phyloP scores from a whole-genome alignment of 2,113 vertebrate genomes.

The Malurus cyaneus region DNA sequence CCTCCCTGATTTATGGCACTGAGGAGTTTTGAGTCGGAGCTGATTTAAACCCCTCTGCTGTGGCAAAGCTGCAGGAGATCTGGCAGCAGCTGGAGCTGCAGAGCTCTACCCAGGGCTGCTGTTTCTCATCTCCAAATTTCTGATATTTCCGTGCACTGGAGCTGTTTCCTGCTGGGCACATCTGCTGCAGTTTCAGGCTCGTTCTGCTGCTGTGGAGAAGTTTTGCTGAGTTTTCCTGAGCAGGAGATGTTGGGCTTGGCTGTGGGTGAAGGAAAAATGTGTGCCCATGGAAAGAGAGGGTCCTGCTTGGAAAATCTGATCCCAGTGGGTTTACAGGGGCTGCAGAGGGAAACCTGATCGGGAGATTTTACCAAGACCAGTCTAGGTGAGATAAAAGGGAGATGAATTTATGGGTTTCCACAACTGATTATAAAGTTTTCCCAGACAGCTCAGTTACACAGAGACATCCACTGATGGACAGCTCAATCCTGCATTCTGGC shows the following conservation, averaged over 20 bases:
- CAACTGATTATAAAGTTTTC: background rate
- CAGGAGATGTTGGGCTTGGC: background rate
- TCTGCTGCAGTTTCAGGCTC: constrained; percentile 8
- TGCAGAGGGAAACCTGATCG: background rate
- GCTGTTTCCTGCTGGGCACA: background rate
- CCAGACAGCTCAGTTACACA: background rate
- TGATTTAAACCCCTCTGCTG: background rate
- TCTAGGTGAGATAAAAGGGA: background rate
- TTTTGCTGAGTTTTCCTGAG: background rate
- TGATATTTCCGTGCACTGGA: background rate
- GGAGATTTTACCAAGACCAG: background rate
- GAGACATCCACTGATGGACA: background rate
- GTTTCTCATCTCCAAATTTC: background rate
- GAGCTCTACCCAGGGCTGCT: background rate
- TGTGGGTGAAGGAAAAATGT: background rate
- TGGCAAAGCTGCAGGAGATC: background rate
- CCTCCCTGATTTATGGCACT: background rate
- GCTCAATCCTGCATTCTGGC: background rate
- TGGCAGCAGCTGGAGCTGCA: background rate
- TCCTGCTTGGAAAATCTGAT: background rate
- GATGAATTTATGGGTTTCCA: background rate
- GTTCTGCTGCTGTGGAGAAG: background rate
- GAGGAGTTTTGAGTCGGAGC: background rate
- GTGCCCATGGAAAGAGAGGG: background rate
- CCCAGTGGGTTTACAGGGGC: background rate